Evolutionary conservation across 1,140 invertebrate genomes (phyloP), one percentile per base, ranked within the genome.

Genomic region (Caenorhabditis brenneri): DNA sequence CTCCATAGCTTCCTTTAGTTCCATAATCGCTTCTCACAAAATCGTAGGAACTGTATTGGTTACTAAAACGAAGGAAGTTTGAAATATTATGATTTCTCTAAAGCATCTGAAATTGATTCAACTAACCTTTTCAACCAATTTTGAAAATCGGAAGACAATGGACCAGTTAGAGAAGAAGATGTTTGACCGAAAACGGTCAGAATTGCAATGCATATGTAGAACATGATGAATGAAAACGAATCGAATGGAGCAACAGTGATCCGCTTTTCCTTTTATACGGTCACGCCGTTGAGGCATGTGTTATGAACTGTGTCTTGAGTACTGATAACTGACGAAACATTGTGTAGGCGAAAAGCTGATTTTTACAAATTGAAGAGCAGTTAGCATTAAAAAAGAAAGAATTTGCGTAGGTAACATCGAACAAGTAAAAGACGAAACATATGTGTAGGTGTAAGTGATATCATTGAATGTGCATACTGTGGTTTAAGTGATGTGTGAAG

Each of bases 41-140:
- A 27, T 87, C 69, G 36, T 87, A 86, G n/a, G 60, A 58, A n/a
- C 16, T 16, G 58, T 87, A 87, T 1, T 86, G 86, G 33, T 87
- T 79, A 15, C 83, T 86, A 49, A 86, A 81, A 55, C 16, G 12
- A 55, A 27, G 0, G 7, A 27, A 9, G 12, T 55, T 42, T 42
- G 39, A 16, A 29, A n/a, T n/a, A n/a, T n/a, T n/a, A n/a, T n/a
- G n/a, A n/a, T n/a, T n/a, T n/a, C n/a, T n/a, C 15, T 15, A 6
- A 2, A 10, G 2, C 39, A 79, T 29, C 10, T 51, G 31, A 4
- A 49, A 33, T 19, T 3, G 15, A 46, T n/a, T n/a, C n/a, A n/a
- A n/a, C 79, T 42, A 31, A 84, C 84, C 9, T 33, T 39, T 51
- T 42, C 3, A 85, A 60, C 84, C 84, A 85, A 19, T 19, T 46